Base-by-base conservation (phyloP, 1,140 invertebrate genomes). In the Bombus polaris region DNA sequence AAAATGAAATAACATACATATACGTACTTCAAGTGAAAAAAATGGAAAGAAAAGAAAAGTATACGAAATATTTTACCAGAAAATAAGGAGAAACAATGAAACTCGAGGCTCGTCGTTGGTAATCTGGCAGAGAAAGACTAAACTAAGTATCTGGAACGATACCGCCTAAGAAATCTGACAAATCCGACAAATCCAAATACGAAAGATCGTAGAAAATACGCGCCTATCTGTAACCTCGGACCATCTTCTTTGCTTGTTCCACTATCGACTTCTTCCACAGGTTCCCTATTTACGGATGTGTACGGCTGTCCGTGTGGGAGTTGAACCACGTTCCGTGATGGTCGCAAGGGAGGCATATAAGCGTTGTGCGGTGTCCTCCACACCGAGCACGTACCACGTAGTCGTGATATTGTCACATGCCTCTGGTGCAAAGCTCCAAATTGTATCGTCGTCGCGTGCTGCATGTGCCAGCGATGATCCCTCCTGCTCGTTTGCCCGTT, bases 321-420 rank as follows among this genome's bases (percentile, higher is more conserved):
- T 59, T 53, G 86, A 39, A 32, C 72, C 71, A 53, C 72, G 83
- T 86, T 39, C 18, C 65, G 42, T 74, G 74, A 32, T 90, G 32
- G 65, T 66, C 53, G 75, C 35, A 35, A 77, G 44, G 83, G 53
- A 59, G 71, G 73, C 74, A 76, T 79, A 62, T 25, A 82, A 89
- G 88, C 78, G 71, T 85, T 66, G 44, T 75, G 53, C n/a, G 73
- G 81, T 68, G 81, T 57, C 44, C 28, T 47, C 47, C 72, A 57
- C 75, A 82, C 88, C 84, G 87, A 89, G 90, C 93, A 93, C 93
- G 93, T 92, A 92, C 88, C 91, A 81, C 88, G 91, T 92, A 92
- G 88, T 72, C 74, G 83, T 87, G 90, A 90, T 94, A 94, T 94
- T 93, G 94, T 95, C 94, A 93, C 92, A 91, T 92, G 92, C 92